Conservation (phyloP, 2,113 vertebrate species). For the Athene cunicularia region DNA sequence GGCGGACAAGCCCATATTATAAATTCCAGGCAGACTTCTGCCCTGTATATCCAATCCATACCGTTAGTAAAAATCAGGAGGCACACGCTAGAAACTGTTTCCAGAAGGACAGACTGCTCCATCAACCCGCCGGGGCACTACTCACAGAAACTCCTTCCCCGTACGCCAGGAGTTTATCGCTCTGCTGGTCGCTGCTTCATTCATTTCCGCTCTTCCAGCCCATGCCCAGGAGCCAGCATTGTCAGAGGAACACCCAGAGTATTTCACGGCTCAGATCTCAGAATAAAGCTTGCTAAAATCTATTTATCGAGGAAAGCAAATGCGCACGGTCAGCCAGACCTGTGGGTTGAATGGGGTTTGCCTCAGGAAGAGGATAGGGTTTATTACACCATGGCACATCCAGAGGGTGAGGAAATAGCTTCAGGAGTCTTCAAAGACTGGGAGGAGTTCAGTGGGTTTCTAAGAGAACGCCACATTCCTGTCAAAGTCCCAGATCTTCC, state of each 20-base stretch:
- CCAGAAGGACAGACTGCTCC: neutral
- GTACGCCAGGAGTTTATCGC: neutral
- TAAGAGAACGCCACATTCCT: neutral
- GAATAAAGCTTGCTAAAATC: neutral
- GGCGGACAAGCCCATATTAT: neutral
- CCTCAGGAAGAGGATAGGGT: neutral
- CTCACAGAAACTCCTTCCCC: neutral
- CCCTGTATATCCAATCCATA: accelerated
- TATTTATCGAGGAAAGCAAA: neutral
- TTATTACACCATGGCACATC: neutral
- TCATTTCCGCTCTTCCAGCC: neutral
- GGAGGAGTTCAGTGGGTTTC: neutral
- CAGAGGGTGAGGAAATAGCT: neutral
- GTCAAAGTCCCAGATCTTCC: neutral
- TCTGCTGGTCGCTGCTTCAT: neutral
- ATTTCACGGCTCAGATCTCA: neutral
- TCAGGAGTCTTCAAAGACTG: neutral
- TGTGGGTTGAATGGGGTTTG: neutral
- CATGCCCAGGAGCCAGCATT: neutral
- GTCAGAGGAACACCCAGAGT: neutral
- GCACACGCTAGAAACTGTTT: neutral
- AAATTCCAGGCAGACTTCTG: neutral
- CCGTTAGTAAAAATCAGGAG: neutral
- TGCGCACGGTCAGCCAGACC: neutral
- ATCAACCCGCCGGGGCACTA: neutral